Evolutionary conservation across 2,113 vertebrate species (phyloP), one percentile per base, ranked within the genome.

Genomic region (Furnarius figulus): DNA sequence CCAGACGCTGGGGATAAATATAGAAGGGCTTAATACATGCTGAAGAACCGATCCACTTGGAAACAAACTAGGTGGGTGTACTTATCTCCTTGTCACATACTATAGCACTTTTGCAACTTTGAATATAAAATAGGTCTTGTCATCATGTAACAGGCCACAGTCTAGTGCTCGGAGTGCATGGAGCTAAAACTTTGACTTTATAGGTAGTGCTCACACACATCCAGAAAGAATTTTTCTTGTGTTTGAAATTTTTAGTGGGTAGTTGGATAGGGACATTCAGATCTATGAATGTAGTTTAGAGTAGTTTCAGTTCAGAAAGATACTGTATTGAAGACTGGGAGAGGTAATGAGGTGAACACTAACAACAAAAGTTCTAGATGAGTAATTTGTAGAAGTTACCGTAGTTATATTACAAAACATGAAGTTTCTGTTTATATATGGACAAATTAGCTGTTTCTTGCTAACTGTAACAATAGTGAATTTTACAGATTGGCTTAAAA

Each of bases 1-100:
- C 97, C 98, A 98, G 61, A 82, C 18, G 39, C 93, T 3, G 1
- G 80, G 87, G 90, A 78, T 97, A 97, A 97, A 97, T 98, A 96
- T 98, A 97, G 97, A 97, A 98, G 90, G 95, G 90, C 67, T 98
- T 97, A 94, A 95, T 96, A 84, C 89, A 81, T 62, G 58, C 90
- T 93, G 83, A 97, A 97, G 95, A 96, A 94, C 80, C 1, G 68
- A 94, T 95, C 84, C 61, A 94, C 95, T 97, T 94, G 58, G 95
- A 98, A 96, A 85, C 73, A 93, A 97, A 90, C 87, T 95, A 77
- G 93, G 95, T 96, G 97, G 92, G 81, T 97, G 86, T 83, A 95
- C 90, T 98, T 97, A 97, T 80, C 95, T 97, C 76, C 68, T 67
- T 97, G 96, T 95, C 97, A 97, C 96, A 94, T 84, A 46, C 65